Conservation (phyloP, 2,888 invertebrate species). For the Caenorhabditis zanzibari region DNA sequence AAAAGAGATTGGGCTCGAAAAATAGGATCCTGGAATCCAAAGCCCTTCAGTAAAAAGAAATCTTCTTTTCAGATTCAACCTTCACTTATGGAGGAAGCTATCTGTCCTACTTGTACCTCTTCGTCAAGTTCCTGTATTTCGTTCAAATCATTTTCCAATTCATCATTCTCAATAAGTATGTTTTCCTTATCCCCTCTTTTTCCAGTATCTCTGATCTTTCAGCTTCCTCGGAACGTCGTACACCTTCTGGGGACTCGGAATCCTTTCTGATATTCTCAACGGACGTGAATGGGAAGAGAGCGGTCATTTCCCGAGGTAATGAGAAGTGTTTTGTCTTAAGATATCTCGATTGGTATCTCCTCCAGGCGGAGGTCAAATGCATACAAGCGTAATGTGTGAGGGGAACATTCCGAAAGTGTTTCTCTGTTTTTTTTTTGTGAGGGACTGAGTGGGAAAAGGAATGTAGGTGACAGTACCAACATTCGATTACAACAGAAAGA, state of each 20-base stretch:
- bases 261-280: conserved; percentile 82
- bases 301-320: conserved; percentile 83
- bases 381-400: conserved; percentile 40
- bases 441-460: conserved; percentile 11
- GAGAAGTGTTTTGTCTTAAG: conserved; percentile 2
- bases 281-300: conserved; percentile 83
- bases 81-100: conserved; percentile 82
- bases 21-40: background rate
- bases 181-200: background rate
- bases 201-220: conserved; percentile 26
- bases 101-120: conserved; percentile 82
- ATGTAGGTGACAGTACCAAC: conserved; percentile 36
- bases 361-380: conserved; percentile 44
- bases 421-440: conserved; percentile 18
- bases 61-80: conserved; percentile 60
- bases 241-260: conserved; percentile 83
- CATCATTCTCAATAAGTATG: conserved; percentile 82
- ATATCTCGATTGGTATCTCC: conserved; percentile 41
- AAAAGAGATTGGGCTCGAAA: background rate
- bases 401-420: conserved; percentile 5
- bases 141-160: conserved; percentile 83
- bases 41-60: too few relatives aligned
- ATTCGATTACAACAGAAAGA: conserved; percentile 25
- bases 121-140: conserved; percentile 82
- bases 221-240: conserved; percentile 83